Conservation (phyloP, 2,797 vertebrate species). For the Buceros bicornis region DNA sequence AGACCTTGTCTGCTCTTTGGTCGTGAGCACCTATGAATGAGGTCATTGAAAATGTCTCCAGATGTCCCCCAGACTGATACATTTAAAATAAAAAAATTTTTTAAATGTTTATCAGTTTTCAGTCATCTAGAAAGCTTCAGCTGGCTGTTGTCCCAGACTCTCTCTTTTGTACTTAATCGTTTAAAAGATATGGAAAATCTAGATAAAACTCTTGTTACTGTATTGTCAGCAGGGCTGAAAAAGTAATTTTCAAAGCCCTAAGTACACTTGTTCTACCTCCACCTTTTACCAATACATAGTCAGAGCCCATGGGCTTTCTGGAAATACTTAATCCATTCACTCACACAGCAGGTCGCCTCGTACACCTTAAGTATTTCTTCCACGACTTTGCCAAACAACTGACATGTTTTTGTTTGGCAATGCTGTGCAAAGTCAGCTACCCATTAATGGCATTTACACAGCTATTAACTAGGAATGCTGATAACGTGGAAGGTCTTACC, state of each 20-base stretch:
- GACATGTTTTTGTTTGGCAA: not conserved
- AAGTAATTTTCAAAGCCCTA: not conserved
- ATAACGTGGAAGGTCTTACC: not conserved
- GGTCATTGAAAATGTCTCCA: not conserved
- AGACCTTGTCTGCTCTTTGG: not conserved
- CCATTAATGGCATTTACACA: not conserved
- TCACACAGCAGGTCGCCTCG: not conserved
- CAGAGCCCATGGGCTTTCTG: not conserved
- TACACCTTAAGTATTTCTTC: not conserved
- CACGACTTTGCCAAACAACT: not conserved
- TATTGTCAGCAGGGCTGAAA: not conserved
- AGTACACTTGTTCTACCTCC: not conserved
- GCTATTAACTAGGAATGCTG: not conserved
- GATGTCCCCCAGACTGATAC: not conserved
- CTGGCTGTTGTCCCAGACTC: not conserved
- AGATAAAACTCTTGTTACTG: not conserved
- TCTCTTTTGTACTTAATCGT: not conserved
- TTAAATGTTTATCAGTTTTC: not conserved
- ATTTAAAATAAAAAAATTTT: not conserved
- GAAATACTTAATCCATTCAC: not conserved
- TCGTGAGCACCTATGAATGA: not conserved
- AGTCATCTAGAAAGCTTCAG: not conserved
- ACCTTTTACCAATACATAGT: not conserved
- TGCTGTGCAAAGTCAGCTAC: not conserved
- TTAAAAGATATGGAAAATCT: not conserved